A percentile compares a stretch with the other conserved stretches of the same genome.
Evolutionary conservation across 2,888 invertebrate species (phyloP).

Genomic region (Brachyptera putata): DNA sequence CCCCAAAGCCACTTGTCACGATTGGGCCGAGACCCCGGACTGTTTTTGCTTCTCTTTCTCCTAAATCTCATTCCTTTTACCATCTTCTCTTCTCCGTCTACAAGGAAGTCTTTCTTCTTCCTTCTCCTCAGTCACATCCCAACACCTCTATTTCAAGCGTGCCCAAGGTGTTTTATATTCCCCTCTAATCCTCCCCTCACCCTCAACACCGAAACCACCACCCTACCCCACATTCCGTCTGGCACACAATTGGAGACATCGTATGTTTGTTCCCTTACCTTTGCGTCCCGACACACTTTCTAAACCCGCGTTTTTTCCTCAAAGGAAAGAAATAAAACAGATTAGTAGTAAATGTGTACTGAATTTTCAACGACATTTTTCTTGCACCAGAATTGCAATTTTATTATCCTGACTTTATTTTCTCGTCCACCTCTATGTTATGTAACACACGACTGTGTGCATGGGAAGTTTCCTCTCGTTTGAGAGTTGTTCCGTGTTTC

Average conservation of each 20-base stretch:
- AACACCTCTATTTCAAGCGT: slow-evolving; percentile 11
- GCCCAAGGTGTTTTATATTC: slow-evolving; percentile 7
- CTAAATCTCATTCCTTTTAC: slow-evolving; percentile 10
- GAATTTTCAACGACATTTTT: slow-evolving; percentile 25
- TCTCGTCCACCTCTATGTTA: too few relatives aligned
- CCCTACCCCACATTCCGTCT: background rate
- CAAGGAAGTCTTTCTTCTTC: slow-evolving; percentile 4
- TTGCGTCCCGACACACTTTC: slow-evolving; percentile 5
- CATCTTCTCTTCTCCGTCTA: slow-evolving; percentile 9
- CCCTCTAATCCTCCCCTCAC: background rate
- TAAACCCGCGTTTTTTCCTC: slow-evolving; percentile 2
- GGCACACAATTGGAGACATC: slow-evolving; percentile 11
- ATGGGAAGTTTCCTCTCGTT: too few relatives aligned
- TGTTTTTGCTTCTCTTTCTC: slow-evolving; percentile 12
- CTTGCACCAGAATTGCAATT: slow-evolving; percentile 25
- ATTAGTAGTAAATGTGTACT: slow-evolving; percentile 27
- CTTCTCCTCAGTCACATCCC: slow-evolving; percentile 6
- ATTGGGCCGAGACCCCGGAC: slow-evolving; percentile 15
- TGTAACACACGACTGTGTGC: background rate
- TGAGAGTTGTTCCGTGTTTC: background rate
- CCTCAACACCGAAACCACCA: background rate
- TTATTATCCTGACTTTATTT: slow-evolving; percentile 21
- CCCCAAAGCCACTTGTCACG: slow-evolving; percentile 27
- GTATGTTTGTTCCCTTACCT: slow-evolving; percentile 28
- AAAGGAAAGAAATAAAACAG: slow-evolving; percentile 25